A percentile compares a stretch with the other conserved stretches of the same genome.
phyloP scores from a whole-genome alignment of 2,888 invertebrate species.

The Elmis aenea region DNA sequence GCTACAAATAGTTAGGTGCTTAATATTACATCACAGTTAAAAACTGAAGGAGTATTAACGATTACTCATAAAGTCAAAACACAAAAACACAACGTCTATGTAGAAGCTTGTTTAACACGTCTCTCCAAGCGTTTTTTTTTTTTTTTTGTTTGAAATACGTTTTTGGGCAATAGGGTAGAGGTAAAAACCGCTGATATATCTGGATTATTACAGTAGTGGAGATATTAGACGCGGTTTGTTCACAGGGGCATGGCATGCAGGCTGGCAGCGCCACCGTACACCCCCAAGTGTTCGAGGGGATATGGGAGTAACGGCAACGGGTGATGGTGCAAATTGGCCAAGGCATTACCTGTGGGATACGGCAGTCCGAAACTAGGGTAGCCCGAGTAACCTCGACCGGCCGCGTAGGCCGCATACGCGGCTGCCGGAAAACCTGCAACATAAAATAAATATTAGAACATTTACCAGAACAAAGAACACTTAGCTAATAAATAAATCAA shows the following conservation, averaged over 20 bases:
- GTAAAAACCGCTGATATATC: too few relatives aligned
- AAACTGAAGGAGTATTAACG: too few relatives aligned
- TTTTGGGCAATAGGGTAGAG: too few relatives aligned
- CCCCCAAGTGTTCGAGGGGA: slow-evolving; percentile 57
- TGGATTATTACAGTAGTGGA: too few relatives aligned
- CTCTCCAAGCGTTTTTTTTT: too few relatives aligned
- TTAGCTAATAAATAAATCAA: not conserved
- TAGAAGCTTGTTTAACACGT: too few relatives aligned
- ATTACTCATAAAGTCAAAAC: too few relatives aligned
- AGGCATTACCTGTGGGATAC: slow-evolving; percentile 93
- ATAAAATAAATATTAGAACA: slow-evolving; percentile 19
- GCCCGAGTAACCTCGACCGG: slow-evolving; percentile 94
- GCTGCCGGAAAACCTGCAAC: slow-evolving; percentile 86
- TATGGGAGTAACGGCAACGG: slow-evolving; percentile 58
- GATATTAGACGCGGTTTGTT: slow-evolving; percentile 54
- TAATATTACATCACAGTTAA: too few relatives aligned
- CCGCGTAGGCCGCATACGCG: slow-evolving; percentile 93
- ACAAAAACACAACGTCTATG: too few relatives aligned
- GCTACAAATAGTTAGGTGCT: too few relatives aligned
- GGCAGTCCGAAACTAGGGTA: slow-evolving; percentile 98
- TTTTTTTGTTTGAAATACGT: too few relatives aligned
- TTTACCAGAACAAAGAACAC: not conserved
- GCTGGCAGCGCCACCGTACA: slow-evolving; percentile 54
- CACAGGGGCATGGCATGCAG: slow-evolving; percentile 77
- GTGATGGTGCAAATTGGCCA: slow-evolving; percentile 74